Percentiles rank a stretch among this genome's conserved stretches.
Evolutionary conservation across 2,888 invertebrate species (phyloP).

Genomic region (Drosophila siamana): DNA sequence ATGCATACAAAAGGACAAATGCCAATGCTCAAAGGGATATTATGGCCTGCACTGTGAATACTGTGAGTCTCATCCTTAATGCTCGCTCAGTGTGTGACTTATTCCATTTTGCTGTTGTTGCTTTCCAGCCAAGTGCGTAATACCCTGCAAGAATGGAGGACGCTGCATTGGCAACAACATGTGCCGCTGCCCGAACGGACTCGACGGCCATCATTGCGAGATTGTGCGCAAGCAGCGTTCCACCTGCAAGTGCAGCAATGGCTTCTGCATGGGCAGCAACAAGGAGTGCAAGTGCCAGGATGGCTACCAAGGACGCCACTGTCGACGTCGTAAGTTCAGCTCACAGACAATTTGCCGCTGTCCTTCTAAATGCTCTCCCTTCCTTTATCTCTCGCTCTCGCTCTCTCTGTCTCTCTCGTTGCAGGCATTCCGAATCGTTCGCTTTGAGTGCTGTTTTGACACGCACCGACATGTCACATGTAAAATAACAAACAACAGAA

Average conservation of each 20-base stretch:
- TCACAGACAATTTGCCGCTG: not conserved
- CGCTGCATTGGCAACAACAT: constrained; percentile 94
- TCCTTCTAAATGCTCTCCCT: not conserved
- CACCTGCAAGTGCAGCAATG: constrained; percentile 92
- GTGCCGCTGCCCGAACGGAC: constrained; percentile 94
- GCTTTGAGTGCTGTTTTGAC: constrained; percentile 35
- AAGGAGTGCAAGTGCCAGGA: constrained; percentile 91
- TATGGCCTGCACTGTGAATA: constrained; percentile 96
- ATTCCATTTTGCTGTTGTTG: not conserved
- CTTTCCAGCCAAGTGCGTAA: constrained; percentile 92
- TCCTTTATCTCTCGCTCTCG: not conserved
- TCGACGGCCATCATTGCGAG: constrained; percentile 96
- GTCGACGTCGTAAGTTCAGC: constrained; percentile 89
- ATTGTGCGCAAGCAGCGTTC: constrained; percentile 91
- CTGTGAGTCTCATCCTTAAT: constrained; percentile 88
- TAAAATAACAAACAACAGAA: constrained; percentile 31
- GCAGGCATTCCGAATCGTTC: constrained; percentile 28
- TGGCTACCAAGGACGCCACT: constrained; percentile 93
- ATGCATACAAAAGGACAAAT: constrained; percentile 97
- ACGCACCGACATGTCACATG: constrained; percentile 44
- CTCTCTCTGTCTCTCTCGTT: not conserved
- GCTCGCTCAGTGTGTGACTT: not conserved
- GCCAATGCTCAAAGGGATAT: constrained; percentile 96
- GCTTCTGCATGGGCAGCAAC: constrained; percentile 89
- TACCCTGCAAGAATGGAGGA: constrained; percentile 96